Base-by-base conservation (phyloP, 2,113 vertebrate genomes). In the Naja naja region DNA sequence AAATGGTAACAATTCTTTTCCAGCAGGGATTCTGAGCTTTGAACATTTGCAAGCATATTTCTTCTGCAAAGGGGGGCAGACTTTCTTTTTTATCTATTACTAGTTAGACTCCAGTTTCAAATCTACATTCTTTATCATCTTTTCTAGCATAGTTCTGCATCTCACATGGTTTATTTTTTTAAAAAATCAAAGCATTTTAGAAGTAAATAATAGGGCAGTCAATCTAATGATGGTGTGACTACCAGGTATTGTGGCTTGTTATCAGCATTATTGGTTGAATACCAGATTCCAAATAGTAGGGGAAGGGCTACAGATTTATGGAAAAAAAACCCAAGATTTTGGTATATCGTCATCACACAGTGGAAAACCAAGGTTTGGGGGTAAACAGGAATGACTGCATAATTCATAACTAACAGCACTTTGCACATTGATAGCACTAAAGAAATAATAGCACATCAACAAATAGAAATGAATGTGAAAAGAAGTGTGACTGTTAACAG, bases 281-380 rank as follows among this genome's bases (percentile, higher is more conserved):
- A 94, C 52, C 90, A n/a, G 55, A 89, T 10, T 86, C 23, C 91
- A 91, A 92, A 94, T 1, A 12, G 85, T 90, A 93, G 22, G 86
- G 93, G 93, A 94, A 47, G 1, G 16, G 34, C 5, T 45, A 47
- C 45, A 94, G 93, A 93, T 95, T 95, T 96, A 90, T 81, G 96
- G 92, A 90, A 56, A 53, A 74, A 94, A 96, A 94, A 92, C 92
- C 86, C 94, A 95, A 22, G 93, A 95, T 97, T 96, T 96, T 30
- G 85, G 49, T 8, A 45, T 6, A 30, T 88, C 43, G 4, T 7
- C 47, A 12, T 1, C 89, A 30, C 43, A 22, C 16, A 43, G 22
- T 52, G 18, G 74, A 47, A 14, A 64, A 14, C 43, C 2, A 22
- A 22, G 49, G 23, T 81, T 45, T 56, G 1, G 69, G 23, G 45